These are phyloP conservation scores for Heliconius melpomene DNA, from an alignment of 1,140 invertebrate genomes.

Conservation along the genomic window DNA sequence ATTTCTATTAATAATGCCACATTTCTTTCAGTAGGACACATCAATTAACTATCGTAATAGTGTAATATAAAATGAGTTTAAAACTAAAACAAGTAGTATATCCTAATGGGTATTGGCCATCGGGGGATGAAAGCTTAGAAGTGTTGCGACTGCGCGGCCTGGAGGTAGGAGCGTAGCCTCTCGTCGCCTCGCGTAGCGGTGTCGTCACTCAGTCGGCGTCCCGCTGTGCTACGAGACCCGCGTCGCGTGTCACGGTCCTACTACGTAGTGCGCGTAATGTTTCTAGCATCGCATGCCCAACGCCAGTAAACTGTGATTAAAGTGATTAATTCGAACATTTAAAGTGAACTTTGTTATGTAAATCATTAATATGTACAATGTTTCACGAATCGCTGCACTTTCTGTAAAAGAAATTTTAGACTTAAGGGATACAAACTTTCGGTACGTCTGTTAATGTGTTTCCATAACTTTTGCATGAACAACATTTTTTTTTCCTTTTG, in stretches of 20 bases:
- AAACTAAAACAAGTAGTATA: neutral
- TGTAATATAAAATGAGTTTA: neutral
- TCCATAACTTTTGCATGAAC: conserved; percentile 21
- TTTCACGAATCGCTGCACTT: conserved; percentile 48
- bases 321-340: conserved; percentile 66
- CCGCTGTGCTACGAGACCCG: conserved; percentile 39
- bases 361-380: conserved; percentile 46
- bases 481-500: conserved; percentile 17
- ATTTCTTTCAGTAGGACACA: neutral
- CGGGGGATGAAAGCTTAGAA: conserved; percentile 23
- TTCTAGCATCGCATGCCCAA: conserved; percentile 56
- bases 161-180: conserved; percentile 50
- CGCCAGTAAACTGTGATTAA: conserved; percentile 62
- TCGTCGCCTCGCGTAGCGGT: conserved; percentile 35
- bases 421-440: conserved; percentile 59
- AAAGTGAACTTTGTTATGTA: conserved; percentile 61
- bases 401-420: conserved; percentile 51
- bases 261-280: conserved; percentile 55
- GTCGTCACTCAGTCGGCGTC: conserved; percentile 53
- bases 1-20: neutral
- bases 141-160: conserved; percentile 63
- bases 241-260: neutral
- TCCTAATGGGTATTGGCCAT: conserved; percentile 6
- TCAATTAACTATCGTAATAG: neutral
- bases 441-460: conserved; percentile 46